Evolutionary conservation across 2,113 vertebrate species (phyloP), one percentile per base, ranked within the genome.

Genomic region (Falco punctatus): DNA sequence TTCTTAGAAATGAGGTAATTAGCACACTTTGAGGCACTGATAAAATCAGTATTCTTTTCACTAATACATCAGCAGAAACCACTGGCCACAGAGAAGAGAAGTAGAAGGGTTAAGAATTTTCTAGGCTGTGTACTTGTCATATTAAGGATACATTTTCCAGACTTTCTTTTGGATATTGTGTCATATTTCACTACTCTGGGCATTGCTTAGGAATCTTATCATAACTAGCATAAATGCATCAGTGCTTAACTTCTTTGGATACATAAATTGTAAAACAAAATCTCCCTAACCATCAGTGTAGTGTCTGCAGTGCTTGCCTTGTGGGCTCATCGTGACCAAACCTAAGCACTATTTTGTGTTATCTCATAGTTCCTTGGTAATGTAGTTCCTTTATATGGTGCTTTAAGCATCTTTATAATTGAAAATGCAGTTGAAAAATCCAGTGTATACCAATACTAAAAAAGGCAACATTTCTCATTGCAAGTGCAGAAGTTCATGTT

Each of bases 1-100:
- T 94, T 95, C 88, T 92, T 85, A 87, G 66, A 94, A 94, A 89
- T 92, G 57, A 96, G 52, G 49, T 94, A 87, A 75, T 86, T 94
- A 92, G 46, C 49, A 82, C 70, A 91, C 61, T 93, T 73, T 61
- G 81, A 79, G n/a, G 35, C 40, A 57, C 30, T 69, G 73, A 94
- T 91, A 96, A 92, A 79, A 92, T 91, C 78, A 69, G 44, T 46
- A 65, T 88, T 96, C 21, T 82, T 94, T 70, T 73, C 28, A 42
- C 30, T 89, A 78, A 61, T 28, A 52, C 49, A n/a, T 89, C 73
- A 91, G 27, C 70, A 84, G 42, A 81, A 93, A 87, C 28, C 46
- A 59, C 26, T 78, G 75, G 35, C 69, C 33, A 28, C 14, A 61
- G 40, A 87, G 64, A 38, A 90, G 32, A 65, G 81, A 84, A 87